Percentiles rank a stretch among this genome's conserved stretches.
These are phyloP conservation scores for Hippocampus comes DNA, from an alignment of 2,113 vertebrate genomes.

Conservation along the genomic window DNA sequence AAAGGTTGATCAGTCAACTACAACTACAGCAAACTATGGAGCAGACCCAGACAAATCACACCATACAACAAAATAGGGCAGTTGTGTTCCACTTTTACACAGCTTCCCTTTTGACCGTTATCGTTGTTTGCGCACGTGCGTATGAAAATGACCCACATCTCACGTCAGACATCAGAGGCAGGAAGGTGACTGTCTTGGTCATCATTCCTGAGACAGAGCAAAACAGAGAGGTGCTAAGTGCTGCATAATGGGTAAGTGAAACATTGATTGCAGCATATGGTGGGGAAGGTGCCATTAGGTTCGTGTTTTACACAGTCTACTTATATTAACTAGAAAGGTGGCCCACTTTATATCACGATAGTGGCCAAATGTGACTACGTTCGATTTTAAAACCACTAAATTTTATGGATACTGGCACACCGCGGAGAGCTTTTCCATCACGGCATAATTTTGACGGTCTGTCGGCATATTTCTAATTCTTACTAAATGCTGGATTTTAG, in stretches of 20 bases:
- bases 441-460: too few relatives aligned
- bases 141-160: conserved; percentile 24
- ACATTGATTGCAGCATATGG: background rate
- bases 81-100: conserved; percentile 41
- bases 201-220: conserved; percentile 34
- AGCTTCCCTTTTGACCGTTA: conserved; percentile 37
- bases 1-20: conserved; percentile 22
- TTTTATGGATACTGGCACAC: too few relatives aligned
- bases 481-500: too few relatives aligned
- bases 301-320: conserved; percentile 33
- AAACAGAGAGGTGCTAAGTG: conserved; percentile 8
- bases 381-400: too few relatives aligned
- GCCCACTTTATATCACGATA: too few relatives aligned
- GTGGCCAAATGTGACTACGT: too few relatives aligned
- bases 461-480: too few relatives aligned
- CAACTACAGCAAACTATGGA: conserved; percentile 8
- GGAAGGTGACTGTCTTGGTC: conserved; percentile 12
- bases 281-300: conserved; percentile 12
- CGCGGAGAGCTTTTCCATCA: too few relatives aligned
- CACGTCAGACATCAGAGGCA: background rate
- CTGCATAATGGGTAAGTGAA: conserved; percentile 15
- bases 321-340: too few relatives aligned
- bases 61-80: conserved; percentile 43
- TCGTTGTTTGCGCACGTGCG: conserved; percentile 4
- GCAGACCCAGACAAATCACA: conserved; percentile 19